Evolutionary conservation across 2,888 invertebrate species (phyloP), one percentile per base, ranked within the genome.

Genomic region (Bombylius major): DNA sequence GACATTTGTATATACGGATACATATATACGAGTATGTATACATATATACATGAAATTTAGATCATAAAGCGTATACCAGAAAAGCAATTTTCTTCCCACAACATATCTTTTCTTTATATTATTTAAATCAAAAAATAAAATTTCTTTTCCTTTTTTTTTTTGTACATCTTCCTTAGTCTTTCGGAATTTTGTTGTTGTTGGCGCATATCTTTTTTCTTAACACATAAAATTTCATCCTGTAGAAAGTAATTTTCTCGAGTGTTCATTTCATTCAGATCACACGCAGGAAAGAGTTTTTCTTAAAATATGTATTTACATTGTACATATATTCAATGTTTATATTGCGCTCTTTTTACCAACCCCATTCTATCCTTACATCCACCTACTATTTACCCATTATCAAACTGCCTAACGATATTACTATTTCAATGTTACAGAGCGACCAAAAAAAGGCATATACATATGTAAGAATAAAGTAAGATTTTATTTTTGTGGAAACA

Each of bases 231-330:
- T 56, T 55, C 59, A 57, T 56, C 56, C 55, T 56, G 44, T 55
- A 56, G 57, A 57, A 59, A 59, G 59, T 59, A 59, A 59, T 59
- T 59, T 59, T 57, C 59, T 55, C 46, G 54, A 50, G 50, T 51
- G 47, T 55, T 55, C 50, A 55, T 51, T 55, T 55, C 51, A 63
- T 63, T 62, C 62, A 62, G 63, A 63, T 63, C 63, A 63, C 63
- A 63, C 63, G 63, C 62, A 63, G 62, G 62, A 63, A 62, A 62
- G 62, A 63, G 62, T 63, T 63, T 62, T 59, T 62, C 58, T 55
- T 44, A 14, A 51, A 47, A 50, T 4, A 42, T 42, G 5, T 39
- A n/a, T n/a, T n/a, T n/a, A n/a, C n/a, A n/a, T n/a, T 39, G 11
- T 42, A 42, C 39, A 42, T 42, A 42, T 42, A 42, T 11, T 11